Evolutionary conservation across 2,113 vertebrate genomes (phyloP).

Genomic region (Rhea pennata): DNA sequence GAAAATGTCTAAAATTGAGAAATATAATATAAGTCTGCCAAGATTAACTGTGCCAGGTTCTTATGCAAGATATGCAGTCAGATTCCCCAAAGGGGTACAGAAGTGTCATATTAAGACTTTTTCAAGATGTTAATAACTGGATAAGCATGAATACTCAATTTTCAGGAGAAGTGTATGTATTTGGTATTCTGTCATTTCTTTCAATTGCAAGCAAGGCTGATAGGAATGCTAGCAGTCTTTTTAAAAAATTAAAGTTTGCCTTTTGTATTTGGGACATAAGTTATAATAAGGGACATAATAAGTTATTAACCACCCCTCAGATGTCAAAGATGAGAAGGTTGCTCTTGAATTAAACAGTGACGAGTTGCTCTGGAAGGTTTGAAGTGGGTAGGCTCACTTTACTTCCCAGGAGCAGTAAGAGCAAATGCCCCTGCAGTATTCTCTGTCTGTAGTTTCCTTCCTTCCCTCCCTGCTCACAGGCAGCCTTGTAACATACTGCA

Average conservation of each 20-base stretch:
- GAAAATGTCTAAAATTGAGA: background rate
- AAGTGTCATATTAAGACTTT: background rate
- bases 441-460: background rate
- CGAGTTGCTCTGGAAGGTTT: background rate
- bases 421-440: background rate
- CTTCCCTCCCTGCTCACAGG: background rate
- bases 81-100: background rate
- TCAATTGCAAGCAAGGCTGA: background rate
- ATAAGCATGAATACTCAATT: background rate
- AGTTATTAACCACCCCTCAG: background rate
- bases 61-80: background rate
- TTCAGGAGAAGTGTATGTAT: background rate
- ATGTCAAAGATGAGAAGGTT: background rate
- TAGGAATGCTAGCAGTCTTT: background rate
- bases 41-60: background rate
- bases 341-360: background rate
- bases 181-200: background rate
- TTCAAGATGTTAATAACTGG: background rate
- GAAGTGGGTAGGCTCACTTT: background rate
- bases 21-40: background rate
- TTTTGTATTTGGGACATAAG: background rate
- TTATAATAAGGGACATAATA: no score
- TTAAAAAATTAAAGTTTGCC: background rate
- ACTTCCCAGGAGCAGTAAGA: fast-evolving
- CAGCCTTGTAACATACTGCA: background rate